Evolutionary conservation across 37 sponge, comb jelly and placozoan species (phyloP).

Genomic region (Spongilla lacustris): DNA sequence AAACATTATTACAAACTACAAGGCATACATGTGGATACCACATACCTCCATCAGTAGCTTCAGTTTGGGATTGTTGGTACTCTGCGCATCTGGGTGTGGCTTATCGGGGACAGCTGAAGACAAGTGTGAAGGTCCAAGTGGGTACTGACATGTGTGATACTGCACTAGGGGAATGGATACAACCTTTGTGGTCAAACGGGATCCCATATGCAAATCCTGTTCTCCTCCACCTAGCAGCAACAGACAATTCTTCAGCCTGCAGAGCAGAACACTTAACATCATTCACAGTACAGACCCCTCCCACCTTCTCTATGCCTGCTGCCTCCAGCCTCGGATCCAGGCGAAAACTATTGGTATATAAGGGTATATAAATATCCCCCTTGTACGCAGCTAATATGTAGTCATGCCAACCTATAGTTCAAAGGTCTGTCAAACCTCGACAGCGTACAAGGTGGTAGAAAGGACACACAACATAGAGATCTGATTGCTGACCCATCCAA

Average conservation of each 20-base stretch:
- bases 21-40: neutral
- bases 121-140: neutral
- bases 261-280: neutral
- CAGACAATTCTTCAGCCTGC: neutral
- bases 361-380: too few relatives aligned
- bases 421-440: slow-evolving; percentile 56
- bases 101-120: slow-evolving; percentile 43
- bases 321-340: neutral
- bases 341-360: neutral
- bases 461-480: slow-evolving; percentile 36
- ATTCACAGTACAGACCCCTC: neutral
- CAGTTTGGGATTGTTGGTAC: slow-evolving; percentile 37
- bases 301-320: neutral
- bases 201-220: neutral
- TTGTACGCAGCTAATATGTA: too few relatives aligned
- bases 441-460: slow-evolving; percentile 64
- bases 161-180: slow-evolving; percentile 16
- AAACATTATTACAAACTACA: neutral
- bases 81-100: slow-evolving; percentile 39
- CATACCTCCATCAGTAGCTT: slow-evolving; percentile 14
- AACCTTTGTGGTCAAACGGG: slow-evolving; percentile 29
- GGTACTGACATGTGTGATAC: neutral
- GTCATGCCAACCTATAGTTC: slow-evolving; percentile 46
- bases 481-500: slow-evolving; percentile 15
- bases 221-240: neutral